Evolutionary conservation across 2,113 vertebrate species (phyloP).

Genomic region (Silurus glanis): DNA sequence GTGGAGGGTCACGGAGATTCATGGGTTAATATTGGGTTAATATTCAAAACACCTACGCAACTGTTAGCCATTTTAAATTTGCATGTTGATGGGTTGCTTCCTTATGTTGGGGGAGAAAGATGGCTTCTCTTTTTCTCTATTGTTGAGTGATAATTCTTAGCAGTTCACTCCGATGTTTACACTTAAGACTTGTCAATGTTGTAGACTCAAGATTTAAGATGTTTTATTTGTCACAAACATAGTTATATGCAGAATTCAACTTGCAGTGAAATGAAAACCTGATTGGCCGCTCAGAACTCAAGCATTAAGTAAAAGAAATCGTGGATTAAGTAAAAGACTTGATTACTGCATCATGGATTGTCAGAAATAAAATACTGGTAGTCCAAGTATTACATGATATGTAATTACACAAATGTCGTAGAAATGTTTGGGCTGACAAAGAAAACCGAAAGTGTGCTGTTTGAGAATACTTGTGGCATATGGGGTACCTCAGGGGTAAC

Average conservation of each 20-base stretch:
- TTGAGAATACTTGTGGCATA: not conserved
- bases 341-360: conserved; percentile 15
- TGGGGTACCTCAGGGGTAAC: not conserved
- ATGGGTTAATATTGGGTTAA: not conserved
- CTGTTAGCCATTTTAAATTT: not conserved
- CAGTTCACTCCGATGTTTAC: not conserved
- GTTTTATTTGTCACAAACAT: too few relatives aligned
- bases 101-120: not conserved
- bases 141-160: not conserved
- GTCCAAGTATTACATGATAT: not conserved
- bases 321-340: not conserved
- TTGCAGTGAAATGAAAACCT: too few relatives aligned
- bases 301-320: too few relatives aligned
- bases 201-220: not conserved
- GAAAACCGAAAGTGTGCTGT: not conserved
- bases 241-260: too few relatives aligned
- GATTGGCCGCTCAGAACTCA: too few relatives aligned
- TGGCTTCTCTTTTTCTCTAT: not conserved
- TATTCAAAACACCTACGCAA: not conserved
- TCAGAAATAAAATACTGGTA: not conserved
- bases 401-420: not conserved
- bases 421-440: not conserved
- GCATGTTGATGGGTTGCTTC: not conserved
- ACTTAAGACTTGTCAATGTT: conserved; percentile 17
- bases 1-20: not conserved